These are phyloP conservation scores for Sinosuthora webbiana DNA, from an alignment of 2,113 vertebrate genomes.

Conservation along the genomic window DNA sequence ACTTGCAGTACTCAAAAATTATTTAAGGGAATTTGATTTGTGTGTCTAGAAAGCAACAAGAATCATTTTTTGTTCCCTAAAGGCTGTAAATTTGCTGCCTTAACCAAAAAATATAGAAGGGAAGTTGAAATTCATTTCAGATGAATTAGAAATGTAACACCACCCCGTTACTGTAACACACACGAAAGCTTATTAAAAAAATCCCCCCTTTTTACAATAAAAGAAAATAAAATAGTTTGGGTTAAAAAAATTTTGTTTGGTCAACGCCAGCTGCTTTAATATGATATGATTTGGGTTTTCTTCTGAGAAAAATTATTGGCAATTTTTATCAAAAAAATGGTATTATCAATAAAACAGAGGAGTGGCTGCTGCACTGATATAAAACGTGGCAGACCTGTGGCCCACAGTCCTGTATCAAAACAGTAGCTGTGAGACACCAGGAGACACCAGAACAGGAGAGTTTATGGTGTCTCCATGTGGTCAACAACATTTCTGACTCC, in stretches of 20 bases:
- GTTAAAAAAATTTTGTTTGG: background rate
- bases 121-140: rapidly evolving
- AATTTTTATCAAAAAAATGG: background rate
- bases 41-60: background rate
- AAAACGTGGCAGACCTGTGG: rapidly evolving
- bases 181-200: background rate
- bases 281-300: background rate
- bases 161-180: rapidly evolving
- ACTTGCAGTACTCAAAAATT: background rate
- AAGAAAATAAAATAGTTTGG: background rate
- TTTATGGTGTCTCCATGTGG: background rate
- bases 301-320: background rate
- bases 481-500: background rate
- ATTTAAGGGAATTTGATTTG: background rate
- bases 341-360: background rate
- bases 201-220: rapidly evolving
- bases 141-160: background rate
- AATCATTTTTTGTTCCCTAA: background rate
- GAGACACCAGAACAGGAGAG: background rate
- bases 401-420: background rate
- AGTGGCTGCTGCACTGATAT: background rate
- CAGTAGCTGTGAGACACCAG: background rate
- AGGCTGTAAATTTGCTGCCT: background rate
- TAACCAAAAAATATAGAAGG: background rate
- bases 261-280: background rate